Evolutionary conservation across 2,797 vertebrate genomes (phyloP), one percentile per base, ranked within the genome.

Genomic region (Propithecus deckenii): DNA sequence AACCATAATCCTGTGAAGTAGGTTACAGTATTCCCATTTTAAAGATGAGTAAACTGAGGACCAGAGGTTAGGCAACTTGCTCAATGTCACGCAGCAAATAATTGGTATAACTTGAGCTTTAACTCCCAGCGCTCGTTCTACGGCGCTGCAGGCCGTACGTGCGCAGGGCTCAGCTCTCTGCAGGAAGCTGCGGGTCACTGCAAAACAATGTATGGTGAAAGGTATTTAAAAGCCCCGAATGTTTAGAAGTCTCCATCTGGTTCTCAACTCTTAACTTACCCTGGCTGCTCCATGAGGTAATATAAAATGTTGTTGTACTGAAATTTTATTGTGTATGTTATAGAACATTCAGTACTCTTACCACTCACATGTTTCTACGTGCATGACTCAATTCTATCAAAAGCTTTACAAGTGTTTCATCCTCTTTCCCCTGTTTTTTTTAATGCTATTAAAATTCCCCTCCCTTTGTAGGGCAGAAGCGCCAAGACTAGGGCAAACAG

Each of bases 401-500:
- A 83, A 71, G 67, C 87, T 95, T 90, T 78, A 74, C 46, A 78
- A 35, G 32, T 38, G 13, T 90, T 61, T 92, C 50, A 32, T 86
- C 88, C 28, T 89, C 79, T 80, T 80, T 55, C 59, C 28, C 32
- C 69, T 89, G 20, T 61, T 71, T 91, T 71, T 71, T 91, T 10
- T 25, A 59, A 0, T 89, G 79, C 65, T 89, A 11, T 95, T 95
- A 89, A 67, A 91, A 32, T 59, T 38, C 61, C 25, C 67, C 46
- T 85, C 48, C 38, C 32, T 96, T 71, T 81, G 20, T n/a, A 74
- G 57, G 75, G 43, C 65, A 78, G 14, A 83, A 92, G 76, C 52
- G 61, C 67, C 85, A 89, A 74, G 41, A 30, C 38, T 30, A 55
- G 91, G 96, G 91, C 75, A 96, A 41, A 50, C 57, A 38, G 90